Conservation (phyloP, 2,888 invertebrate species). For the Latheticus oryzae region DNA sequence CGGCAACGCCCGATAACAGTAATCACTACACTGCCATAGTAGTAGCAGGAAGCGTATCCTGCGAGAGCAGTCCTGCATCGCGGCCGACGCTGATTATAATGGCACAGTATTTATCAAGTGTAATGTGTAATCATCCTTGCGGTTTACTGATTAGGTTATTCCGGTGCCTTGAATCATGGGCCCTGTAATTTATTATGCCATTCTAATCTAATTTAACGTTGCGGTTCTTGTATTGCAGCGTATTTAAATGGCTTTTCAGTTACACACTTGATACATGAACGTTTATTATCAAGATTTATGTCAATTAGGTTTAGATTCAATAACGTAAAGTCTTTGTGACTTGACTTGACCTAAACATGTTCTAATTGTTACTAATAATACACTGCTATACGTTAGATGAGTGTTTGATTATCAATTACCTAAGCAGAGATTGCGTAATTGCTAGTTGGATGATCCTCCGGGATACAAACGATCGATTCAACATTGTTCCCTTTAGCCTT, state of each 20-base stretch:
- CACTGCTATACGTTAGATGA: no score
- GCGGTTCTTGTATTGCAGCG: constrained; percentile 55
- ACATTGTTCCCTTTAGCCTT: constrained; percentile 58
- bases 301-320: no score
- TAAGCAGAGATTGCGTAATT: constrained; percentile 71
- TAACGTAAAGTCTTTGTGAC: no score
- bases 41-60: constrained; percentile 47
- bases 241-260: constrained; percentile 59
- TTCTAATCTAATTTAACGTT: constrained; percentile 60
- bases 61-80: constrained; percentile 41
- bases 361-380: no score
- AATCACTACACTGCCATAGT: constrained; percentile 51
- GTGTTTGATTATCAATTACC: constrained; percentile 72
- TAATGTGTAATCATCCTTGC: constrained; percentile 62
- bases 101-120: constrained; percentile 60
- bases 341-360: no score
- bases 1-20: constrained; percentile 53
- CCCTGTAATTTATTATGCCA: constrained; percentile 59
- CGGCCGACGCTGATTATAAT: constrained; percentile 53
- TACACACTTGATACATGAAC: constrained; percentile 41
- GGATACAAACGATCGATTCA: constrained; percentile 62
- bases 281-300: no score
- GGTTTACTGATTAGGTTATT: constrained; percentile 62
- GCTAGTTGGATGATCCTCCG: constrained; percentile 68
- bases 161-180: constrained; percentile 59